Base-by-base conservation (phyloP, 2,797 vertebrate species). In the Tympanoctomys barrerae region DNA sequence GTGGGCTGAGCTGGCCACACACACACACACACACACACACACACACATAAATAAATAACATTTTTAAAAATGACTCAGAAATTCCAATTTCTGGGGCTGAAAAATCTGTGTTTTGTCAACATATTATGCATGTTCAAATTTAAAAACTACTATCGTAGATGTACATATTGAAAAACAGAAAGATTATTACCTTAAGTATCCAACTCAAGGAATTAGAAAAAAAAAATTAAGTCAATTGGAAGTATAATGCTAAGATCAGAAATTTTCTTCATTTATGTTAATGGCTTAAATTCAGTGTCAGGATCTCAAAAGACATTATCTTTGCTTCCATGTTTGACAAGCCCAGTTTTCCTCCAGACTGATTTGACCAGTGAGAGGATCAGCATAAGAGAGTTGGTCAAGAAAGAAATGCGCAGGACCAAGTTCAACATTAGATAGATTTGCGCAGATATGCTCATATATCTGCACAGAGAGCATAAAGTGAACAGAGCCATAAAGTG, bases 231-330 rank as follows among this genome's bases (percentile, higher is more conserved):
- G 57, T 62, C 36, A 81, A 61, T 57, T 39, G 79, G 77, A 96
- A 90, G 36, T 36, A 46, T 75, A 46, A 75, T 46, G 71, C 26
- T 75, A 75, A 75, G 71, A 46, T 46, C 39, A 91, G 57, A 94
- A 87, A 88, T 57, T 70, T 54, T 64, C 26, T 91, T 94, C 91
- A 26, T 78, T 13, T 77, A 85, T 93, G 70, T 95, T 78, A 96
- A 33, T 79, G 7, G 46, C 57, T 81, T 89, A 52, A 73, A 89
- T 79, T 92, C 52, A 64, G 62, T 71, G 18, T 59, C 87, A 62
- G 61, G 36, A 57, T 26, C 71, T 87, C 42, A 89, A 75, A 26
- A 89, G 52, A 64, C 18, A 82, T 8, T 66, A 33, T 77, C 70
- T 83, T 87, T 89, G 39, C 49, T 89, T 94, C 24, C 52, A 77